Base-by-base conservation (phyloP, 2,797 vertebrate genomes). In the Rachycentron canadum region DNA sequence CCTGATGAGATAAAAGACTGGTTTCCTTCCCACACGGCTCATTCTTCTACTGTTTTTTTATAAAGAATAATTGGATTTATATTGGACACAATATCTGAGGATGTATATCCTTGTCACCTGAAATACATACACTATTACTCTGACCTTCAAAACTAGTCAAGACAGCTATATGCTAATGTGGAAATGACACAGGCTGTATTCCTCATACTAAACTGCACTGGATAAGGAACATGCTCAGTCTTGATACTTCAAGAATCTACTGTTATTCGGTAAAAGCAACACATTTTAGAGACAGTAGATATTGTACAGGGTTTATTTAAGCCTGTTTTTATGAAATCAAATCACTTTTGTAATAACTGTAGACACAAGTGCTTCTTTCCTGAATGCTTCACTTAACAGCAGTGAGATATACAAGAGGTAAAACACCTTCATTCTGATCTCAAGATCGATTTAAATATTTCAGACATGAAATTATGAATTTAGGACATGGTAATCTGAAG, bases 91-190 rank as follows among this genome's bases (percentile, higher is more conserved):
- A 32, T 75, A 52, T 73, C 25, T 64, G 26, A 62, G 64, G 53
- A 69, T 26, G 26, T 28, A 57, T 26, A 21, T 75, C 34, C 19
- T 40, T 34, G 11, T n/a, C 32, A 63, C 8, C 28, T 59, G 47
- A 47, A 70, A 53, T 36, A 57, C 21, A 43, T 16, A n/a, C 5
- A 17, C 47, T 45, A 2, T 75, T 81, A 55, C 73, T 60, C 17
- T 79, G 77, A 87, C 76, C 70, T 83, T 74, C 57, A 76, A 47
- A 64, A 43, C 17, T 3, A 47, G 47, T 59, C 47, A 55, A 8
- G 34, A 56, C 25, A 61, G 26, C 5, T 4, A 43, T 34, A 59
- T 77, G 68, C 53, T 61, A 45, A 74, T 65, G 25, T 49, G 2
- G 26, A 19, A 17, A 14, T 62, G 45, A 43, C 52, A 50, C 12